These are phyloP conservation scores for Drosophila affinis DNA, from an alignment of 2,888 invertebrate species.

Conservation along the genomic window DNA sequence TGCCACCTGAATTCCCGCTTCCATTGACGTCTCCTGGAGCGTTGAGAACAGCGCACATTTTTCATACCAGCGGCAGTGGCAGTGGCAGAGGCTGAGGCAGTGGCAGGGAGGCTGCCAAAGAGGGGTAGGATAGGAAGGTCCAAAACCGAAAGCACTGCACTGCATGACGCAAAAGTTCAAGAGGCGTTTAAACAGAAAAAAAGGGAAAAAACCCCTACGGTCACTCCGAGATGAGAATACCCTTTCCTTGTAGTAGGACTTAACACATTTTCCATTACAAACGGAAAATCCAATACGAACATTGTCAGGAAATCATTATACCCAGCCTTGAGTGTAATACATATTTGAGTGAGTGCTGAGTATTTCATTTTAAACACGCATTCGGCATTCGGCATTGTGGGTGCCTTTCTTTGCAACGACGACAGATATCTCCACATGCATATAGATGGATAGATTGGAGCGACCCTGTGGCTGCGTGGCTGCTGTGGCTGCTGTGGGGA, in stretches of 20 bases:
- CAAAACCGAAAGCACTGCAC: constrained; percentile 55
- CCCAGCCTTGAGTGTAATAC: constrained; percentile 47
- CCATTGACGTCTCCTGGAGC: constrained; percentile 26
- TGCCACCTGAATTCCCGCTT: constrained; percentile 57
- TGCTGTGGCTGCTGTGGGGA: constrained; percentile 19
- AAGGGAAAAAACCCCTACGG: constrained; percentile 27
- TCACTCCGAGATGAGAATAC: constrained; percentile 49
- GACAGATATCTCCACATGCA: constrained; percentile 71
- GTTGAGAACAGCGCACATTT: constrained; percentile 62
- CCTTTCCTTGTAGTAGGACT: constrained; percentile 17
- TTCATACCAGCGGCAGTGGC: constrained; percentile 62
- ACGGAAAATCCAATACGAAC: background rate
- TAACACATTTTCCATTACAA: too few species aligned
- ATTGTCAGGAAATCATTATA: constrained; percentile 15
- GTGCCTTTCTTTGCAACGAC: constrained; percentile 52
- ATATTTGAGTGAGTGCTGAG: constrained; percentile 72
- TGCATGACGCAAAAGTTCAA: constrained; percentile 67
- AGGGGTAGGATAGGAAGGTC: constrained; percentile 26
- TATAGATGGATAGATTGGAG: constrained; percentile 69
- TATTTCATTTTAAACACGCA: constrained; percentile 78
- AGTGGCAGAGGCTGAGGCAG: constrained; percentile 8
- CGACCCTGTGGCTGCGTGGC: background rate
- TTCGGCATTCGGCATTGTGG: constrained; percentile 34
- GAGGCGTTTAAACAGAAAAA: constrained; percentile 65
- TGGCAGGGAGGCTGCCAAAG: background rate